Evolutionary conservation across 2,888 invertebrate genomes (phyloP), one percentile per base, ranked within the genome.

Genomic region (Gnatocerus cornutus): DNA sequence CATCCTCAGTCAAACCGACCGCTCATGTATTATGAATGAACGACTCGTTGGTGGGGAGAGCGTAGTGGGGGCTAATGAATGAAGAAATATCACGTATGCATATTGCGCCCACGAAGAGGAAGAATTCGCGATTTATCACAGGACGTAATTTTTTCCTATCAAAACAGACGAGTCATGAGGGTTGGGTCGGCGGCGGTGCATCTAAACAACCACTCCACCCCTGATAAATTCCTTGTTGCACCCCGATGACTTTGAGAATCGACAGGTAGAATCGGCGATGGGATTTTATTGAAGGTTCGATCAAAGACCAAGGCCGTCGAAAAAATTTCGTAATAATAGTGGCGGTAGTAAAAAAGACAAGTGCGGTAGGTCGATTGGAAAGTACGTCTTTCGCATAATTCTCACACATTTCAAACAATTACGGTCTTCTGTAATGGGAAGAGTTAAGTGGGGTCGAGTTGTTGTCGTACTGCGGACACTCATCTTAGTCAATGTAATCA

Each of bases 1-100:
- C 62, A 48, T 62, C 16, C 50, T 50, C 39, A 62, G 48, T 48
- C 48, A 37, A 62, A 62, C 50, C 13, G 8, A 12, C 62, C 62
- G 62, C 53, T 63, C 63, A 63, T 63, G 63, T 53, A 63, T 63
- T 62, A 63, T 63, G 63, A 63, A 63, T 63, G 63, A 63, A 63
- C 43, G 33, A 7, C 10, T 41, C 9, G 30, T n/a, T 43, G 16
- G 50, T 50, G 63, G 63, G 53, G 29, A 27, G 14, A 0, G 39
- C 30, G 12, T 30, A 13, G 63, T 41, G 48, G 65, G 56, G 56
- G 33, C 16, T 64, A 64, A 65, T 65, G 65, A 65, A 65, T 65
- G 65, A 56, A 65, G 52, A 56, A 48, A 56, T 33, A 64, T 55
- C 64, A 64, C 55, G 64, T 64, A 64, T 64, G 64, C 64, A 64